These are phyloP conservation scores for Sciurus vulgaris DNA, from an alignment of 2,797 vertebrate species.

Conservation along the genomic window DNA sequence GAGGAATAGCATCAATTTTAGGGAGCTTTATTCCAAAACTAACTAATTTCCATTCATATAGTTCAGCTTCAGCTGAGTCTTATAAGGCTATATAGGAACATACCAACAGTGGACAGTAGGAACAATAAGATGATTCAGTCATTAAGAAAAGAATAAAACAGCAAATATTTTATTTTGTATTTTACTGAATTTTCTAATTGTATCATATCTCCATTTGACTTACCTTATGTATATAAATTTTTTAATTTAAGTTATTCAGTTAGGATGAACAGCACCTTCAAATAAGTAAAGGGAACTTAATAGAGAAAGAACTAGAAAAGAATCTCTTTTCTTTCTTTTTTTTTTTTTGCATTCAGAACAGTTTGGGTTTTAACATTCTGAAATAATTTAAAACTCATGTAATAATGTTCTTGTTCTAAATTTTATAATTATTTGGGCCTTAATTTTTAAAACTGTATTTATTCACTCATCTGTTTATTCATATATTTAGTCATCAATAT, in stretches of 20 bases:
- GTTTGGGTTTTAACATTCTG: conserved; percentile 62
- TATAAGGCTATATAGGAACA: background rate
- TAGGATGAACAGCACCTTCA: conserved; percentile 47
- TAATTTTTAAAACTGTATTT: conserved; percentile 26
- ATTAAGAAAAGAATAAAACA: conserved; percentile 45
- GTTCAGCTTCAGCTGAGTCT: background rate
- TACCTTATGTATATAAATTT: conserved; percentile 42
- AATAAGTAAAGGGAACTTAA: conserved; percentile 50
- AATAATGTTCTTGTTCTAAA: conserved; percentile 25
- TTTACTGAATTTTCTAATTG: conserved; percentile 61
- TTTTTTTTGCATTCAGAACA: conserved; percentile 29
- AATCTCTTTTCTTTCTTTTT: too few species aligned
- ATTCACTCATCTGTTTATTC: conserved; percentile 42
- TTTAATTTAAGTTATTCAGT: background rate
- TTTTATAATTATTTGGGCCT: conserved; percentile 54
- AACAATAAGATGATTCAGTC: conserved; percentile 48
- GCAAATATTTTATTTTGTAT: conserved; percentile 14
- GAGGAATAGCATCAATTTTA: conserved; percentile 34
- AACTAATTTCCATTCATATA: background rate
- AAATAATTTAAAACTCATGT: conserved; percentile 62
- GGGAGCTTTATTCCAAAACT: conserved; percentile 32
- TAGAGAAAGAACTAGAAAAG: conserved; percentile 55
- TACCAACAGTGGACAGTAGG: background rate
- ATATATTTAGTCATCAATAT: conserved; percentile 35
- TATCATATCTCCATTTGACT: conserved; percentile 26